Conservation (phyloP, 1,140 invertebrate genomes). For the Drosophila ohnishii region DNA sequence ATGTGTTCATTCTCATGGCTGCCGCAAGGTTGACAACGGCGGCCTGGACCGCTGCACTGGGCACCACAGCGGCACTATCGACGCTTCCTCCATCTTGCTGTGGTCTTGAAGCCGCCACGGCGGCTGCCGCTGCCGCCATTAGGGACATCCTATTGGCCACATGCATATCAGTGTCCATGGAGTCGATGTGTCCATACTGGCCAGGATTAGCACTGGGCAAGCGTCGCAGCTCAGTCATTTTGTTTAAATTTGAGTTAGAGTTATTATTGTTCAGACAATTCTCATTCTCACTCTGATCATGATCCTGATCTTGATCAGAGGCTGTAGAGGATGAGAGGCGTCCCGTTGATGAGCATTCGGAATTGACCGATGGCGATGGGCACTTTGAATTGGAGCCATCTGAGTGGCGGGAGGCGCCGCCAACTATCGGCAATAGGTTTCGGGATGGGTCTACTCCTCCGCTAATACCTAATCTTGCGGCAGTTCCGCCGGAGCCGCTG, state of each 20-base stretch:
- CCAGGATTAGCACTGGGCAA: slow-evolving; percentile 84
- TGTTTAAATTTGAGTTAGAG: slow-evolving; percentile 42
- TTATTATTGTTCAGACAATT: slow-evolving; percentile 66
- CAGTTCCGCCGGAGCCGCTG: slow-evolving; percentile 49
- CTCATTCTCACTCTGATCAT: slow-evolving; percentile 84
- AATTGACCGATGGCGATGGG: slow-evolving; percentile 91
- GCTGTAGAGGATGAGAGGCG: slow-evolving; percentile 90
- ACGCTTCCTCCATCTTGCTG: slow-evolving; percentile 83
- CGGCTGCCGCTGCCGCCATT: slow-evolving; percentile 88
- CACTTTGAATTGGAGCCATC: slow-evolving; percentile 86
- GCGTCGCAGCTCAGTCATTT: slow-evolving; percentile 64
- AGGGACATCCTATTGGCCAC: slow-evolving; percentile 88
- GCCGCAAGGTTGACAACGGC: slow-evolving; percentile 91
- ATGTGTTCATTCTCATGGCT: slow-evolving; percentile 89
- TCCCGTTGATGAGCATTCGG: slow-evolving; percentile 91
- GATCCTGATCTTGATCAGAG: slow-evolving; percentile 85
- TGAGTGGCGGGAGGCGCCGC: slow-evolving; percentile 13
- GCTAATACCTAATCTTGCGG: slow-evolving; percentile 11
- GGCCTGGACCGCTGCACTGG: slow-evolving; percentile 86
- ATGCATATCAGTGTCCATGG: slow-evolving; percentile 87
- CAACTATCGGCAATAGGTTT: slow-evolving; percentile 83
- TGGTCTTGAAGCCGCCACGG: slow-evolving; percentile 84
- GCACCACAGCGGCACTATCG: slow-evolving; percentile 70
- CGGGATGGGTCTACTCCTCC: slow-evolving; percentile 8
- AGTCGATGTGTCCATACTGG: slow-evolving; percentile 84